A percentile compares a stretch with the other conserved stretches of the same genome.
phyloP scores from a whole-genome alignment of 2,113 vertebrate species.

The Anoura caudifer region DNA sequence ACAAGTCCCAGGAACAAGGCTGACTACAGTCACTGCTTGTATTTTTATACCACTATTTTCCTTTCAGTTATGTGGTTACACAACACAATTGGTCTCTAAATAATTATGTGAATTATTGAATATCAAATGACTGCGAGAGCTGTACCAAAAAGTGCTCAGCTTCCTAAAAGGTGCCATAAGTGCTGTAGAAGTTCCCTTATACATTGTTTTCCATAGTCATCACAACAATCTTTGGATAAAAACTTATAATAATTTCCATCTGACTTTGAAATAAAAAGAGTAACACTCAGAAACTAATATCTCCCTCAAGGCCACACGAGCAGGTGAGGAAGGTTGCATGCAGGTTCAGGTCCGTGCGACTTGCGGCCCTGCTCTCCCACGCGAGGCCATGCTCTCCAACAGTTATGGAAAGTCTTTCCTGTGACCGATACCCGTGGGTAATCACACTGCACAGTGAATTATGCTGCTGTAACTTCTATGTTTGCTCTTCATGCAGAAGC shows the following conservation, averaged over 20 bases:
- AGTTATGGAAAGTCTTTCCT: background rate
- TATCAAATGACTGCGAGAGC: background rate
- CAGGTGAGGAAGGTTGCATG: rapidly evolving
- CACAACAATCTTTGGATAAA: background rate
- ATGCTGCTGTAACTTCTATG: background rate
- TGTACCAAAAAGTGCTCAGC: background rate
- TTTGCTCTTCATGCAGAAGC: background rate
- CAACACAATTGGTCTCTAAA: background rate
- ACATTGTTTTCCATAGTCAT: background rate
- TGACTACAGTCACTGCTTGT: background rate
- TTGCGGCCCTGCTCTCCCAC: background rate
- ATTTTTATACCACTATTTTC: background rate
- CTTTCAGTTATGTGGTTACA: background rate
- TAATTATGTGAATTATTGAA: background rate
- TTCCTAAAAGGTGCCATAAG: background rate
- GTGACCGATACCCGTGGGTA: background rate
- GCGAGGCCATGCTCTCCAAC: background rate
- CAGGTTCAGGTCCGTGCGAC: background rate
- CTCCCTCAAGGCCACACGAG: background rate
- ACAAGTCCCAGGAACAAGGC: background rate
- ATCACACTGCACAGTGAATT: background rate
- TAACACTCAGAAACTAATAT: background rate
- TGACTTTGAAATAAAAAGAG: background rate
- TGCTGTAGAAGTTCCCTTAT: background rate
- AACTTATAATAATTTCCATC: background rate